Evolutionary conservation across 2,888 invertebrate genomes (phyloP).

Genomic region (Drosophila acutilabella): DNA sequence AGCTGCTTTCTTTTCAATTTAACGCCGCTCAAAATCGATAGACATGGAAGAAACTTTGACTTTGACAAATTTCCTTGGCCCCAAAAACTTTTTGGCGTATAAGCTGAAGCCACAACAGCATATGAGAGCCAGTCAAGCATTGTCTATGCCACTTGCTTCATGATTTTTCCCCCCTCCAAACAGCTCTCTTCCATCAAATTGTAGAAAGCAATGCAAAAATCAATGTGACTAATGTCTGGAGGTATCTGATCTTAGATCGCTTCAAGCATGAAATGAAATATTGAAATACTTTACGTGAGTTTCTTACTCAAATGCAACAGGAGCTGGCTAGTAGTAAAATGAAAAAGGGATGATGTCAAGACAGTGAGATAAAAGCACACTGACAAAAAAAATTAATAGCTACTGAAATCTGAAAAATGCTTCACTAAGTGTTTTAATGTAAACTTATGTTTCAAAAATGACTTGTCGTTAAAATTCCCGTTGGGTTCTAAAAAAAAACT

Average conservation of each 20-base stretch:
- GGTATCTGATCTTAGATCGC: slow-evolving; percentile 9
- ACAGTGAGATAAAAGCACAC: too few species aligned
- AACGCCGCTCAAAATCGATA: slow-evolving; percentile 60
- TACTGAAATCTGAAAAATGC: too few species aligned
- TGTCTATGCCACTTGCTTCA: slow-evolving; percentile 21
- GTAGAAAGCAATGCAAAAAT: slow-evolving; percentile 50
- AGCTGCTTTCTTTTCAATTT: slow-evolving; percentile 64
- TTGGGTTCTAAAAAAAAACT: too few species aligned
- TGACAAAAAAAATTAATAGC: too few species aligned
- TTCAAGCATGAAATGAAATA: slow-evolving; percentile 43
- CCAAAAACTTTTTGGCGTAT: slow-evolving; percentile 39
- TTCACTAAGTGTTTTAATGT: too few species aligned
- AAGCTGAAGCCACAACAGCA: slow-evolving; percentile 16
- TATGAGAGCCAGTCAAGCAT: slow-evolving; percentile 26
- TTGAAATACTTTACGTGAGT: slow-evolving; percentile 31
- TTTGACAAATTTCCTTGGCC: slow-evolving; percentile 66
- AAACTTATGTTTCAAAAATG: too few species aligned
- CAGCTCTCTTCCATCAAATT: neutral
- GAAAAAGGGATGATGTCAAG: too few species aligned
- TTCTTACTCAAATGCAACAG: slow-evolving; percentile 1
- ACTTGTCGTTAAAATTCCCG: too few species aligned
- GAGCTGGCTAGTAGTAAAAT: too few species aligned
- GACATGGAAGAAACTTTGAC: slow-evolving; percentile 64
- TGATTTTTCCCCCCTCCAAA: neutral
- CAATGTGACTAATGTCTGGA: slow-evolving; percentile 48